These are phyloP conservation scores for Etheostoma cragini DNA, from an alignment of 2,113 vertebrate species.

Conservation along the genomic window DNA sequence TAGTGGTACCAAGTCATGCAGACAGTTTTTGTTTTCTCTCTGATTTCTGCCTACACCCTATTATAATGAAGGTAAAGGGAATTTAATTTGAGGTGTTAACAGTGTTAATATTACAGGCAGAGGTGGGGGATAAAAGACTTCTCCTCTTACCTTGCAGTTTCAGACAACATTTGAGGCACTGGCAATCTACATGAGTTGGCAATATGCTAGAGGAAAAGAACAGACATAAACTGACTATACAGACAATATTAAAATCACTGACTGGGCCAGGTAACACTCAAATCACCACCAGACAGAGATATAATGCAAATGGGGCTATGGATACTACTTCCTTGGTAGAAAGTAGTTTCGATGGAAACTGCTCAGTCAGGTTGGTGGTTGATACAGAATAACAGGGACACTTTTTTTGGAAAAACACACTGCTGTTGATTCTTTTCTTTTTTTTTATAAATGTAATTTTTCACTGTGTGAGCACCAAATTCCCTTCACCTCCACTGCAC, in stretches of 20 bases:
- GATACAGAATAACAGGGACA: slow-evolving; percentile 11
- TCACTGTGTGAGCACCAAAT: slow-evolving; percentile 27
- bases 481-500: neutral
- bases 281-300: neutral
- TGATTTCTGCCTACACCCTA: neutral
- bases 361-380: slow-evolving; percentile 4
- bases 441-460: slow-evolving; percentile 35
- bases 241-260: neutral
- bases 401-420: neutral
- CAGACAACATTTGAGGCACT: neutral
- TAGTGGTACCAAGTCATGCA: neutral
- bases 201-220: slow-evolving; percentile 21
- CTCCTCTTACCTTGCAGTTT: neutral
- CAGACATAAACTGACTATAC: neutral
- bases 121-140: slow-evolving; percentile 22
- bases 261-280: neutral
- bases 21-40: neutral
- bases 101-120: slow-evolving; percentile 2
- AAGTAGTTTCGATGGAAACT: neutral
- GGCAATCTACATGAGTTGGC: slow-evolving; percentile 13
- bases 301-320: neutral
- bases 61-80: neutral
- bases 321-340: slow-evolving; percentile 8
- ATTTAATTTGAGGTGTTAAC: slow-evolving; percentile 1
- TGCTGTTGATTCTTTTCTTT: slow-evolving; percentile 14